A percentile compares a stretch with the other conserved stretches of the same genome.
These are phyloP conservation scores for Pyrgilauda ruficollis DNA, from an alignment of 2,113 vertebrate genomes.

Conservation along the genomic window DNA sequence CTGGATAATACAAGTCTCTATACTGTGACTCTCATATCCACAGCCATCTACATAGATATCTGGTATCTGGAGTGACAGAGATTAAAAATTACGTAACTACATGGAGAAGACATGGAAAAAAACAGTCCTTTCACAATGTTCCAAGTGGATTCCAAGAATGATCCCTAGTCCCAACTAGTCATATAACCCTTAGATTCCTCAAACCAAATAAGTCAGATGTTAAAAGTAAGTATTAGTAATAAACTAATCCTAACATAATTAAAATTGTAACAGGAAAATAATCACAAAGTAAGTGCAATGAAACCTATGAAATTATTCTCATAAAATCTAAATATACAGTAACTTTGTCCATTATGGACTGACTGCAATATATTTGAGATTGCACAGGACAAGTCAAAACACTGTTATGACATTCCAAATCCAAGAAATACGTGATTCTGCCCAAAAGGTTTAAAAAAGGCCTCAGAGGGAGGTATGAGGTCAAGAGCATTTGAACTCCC, in stretches of 20 bases:
- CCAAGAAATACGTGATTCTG: not conserved
- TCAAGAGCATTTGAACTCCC: not conserved
- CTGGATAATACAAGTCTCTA: not conserved
- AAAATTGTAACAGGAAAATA: not conserved
- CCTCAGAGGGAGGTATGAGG: not conserved
- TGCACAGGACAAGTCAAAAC: not conserved
- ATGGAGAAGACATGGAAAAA: not conserved
- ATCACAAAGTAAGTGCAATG: not conserved
- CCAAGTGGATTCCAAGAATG: not conserved
- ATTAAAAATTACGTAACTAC: not conserved
- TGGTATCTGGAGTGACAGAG: not conserved
- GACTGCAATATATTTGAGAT: not conserved
- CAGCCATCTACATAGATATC: not conserved
- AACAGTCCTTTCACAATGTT: not conserved
- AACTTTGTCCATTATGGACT: not conserved
- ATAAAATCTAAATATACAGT: not conserved
- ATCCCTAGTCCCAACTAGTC: not conserved
- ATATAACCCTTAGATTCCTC: not conserved
- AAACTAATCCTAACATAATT: not conserved
- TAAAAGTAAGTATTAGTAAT: not conserved
- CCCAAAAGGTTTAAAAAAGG: not conserved
- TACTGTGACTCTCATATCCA: not conserved
- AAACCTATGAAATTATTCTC: not conserved
- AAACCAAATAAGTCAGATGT: not conserved
- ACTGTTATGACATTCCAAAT: not conserved